These are phyloP conservation scores for Aldrovandia affinis DNA, from an alignment of 2,797 vertebrate species.

Conservation along the genomic window DNA sequence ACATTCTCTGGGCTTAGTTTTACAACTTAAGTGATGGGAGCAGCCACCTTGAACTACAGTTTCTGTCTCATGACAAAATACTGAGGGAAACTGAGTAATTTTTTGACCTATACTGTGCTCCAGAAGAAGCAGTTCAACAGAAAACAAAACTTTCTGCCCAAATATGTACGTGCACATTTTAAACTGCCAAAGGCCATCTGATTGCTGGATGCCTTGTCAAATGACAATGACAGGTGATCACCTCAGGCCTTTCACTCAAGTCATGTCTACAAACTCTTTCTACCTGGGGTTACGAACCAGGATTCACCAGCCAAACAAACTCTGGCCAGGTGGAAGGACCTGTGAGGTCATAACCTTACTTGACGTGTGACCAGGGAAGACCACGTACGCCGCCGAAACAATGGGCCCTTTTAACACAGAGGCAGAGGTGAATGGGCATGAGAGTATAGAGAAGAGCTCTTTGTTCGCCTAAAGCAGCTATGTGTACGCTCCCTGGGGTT, in stretches of 20 bases:
- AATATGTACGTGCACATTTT: not conserved
- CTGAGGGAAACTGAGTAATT: not conserved
- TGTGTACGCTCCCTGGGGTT: not conserved
- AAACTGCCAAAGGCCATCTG: not conserved
- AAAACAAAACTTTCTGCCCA: not conserved
- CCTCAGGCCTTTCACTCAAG: not conserved
- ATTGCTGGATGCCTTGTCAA: not conserved
- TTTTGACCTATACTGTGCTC: not conserved
- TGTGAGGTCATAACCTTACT: not conserved
- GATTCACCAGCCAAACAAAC: conserved; percentile 12
- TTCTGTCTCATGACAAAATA: not conserved
- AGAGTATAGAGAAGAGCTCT: not conserved
- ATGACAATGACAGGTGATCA: conserved; percentile 3
- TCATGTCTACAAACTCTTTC: not conserved
- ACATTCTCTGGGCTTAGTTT: not conserved
- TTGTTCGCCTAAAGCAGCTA: not conserved
- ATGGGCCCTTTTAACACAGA: not conserved
- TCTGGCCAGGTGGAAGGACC: conserved; percentile 1
- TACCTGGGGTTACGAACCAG: not conserved
- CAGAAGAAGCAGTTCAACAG: not conserved
- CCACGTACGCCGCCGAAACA: conserved; percentile 11
- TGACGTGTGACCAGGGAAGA: conserved; percentile 14
- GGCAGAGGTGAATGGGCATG: not conserved
- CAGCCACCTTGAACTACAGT: not conserved
- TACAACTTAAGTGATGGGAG: not conserved